Conservation (phyloP, 2,113 vertebrate genomes). For the Toxostoma redivivum region DNA sequence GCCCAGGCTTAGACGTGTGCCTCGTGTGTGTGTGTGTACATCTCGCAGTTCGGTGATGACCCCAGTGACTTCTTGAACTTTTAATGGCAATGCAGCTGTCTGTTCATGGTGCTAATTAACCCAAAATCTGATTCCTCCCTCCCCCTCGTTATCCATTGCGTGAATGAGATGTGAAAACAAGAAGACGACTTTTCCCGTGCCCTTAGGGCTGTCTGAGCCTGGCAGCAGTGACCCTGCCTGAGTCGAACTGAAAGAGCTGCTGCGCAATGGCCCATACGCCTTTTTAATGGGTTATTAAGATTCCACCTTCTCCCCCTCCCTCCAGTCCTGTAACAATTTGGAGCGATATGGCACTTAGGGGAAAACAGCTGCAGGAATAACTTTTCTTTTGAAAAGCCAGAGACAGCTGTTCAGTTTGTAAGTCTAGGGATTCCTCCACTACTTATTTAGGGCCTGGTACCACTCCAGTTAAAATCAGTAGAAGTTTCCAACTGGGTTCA, state of each 20-base stretch:
- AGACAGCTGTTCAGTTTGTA: neutral
- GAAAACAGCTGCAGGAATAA: conserved; percentile 37
- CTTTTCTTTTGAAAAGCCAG: neutral
- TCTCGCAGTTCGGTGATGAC: conserved; percentile 25
- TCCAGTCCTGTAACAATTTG: conserved; percentile 28
- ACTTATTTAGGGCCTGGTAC: conserved; percentile 3
- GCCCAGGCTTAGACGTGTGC: conserved; percentile 7
- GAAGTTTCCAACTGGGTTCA: neutral
- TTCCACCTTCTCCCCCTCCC: conserved; percentile 54
- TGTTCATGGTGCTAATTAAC: conserved; percentile 64
- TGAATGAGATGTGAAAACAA: conserved; percentile 67
- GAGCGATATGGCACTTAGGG: conserved; percentile 21
- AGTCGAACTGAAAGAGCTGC: conserved; percentile 50
- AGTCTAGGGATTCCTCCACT: conserved; percentile 18
- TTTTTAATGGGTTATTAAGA: conserved; percentile 58
- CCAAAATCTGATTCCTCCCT: conserved; percentile 41
- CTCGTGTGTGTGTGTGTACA: conserved; percentile 37
- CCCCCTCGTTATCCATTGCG: conserved; percentile 26
- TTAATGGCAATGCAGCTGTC: conserved; percentile 54
- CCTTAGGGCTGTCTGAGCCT: conserved; percentile 42
- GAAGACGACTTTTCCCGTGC: conserved; percentile 60
- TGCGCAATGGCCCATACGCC: conserved; percentile 19
- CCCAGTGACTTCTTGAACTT: conserved; percentile 59
- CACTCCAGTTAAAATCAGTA: neutral
- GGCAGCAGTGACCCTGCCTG: conserved; percentile 53